Conservation (phyloP, 35 echinoderm and acorn worm genomes). For the Acanthaster planci region DNA sequence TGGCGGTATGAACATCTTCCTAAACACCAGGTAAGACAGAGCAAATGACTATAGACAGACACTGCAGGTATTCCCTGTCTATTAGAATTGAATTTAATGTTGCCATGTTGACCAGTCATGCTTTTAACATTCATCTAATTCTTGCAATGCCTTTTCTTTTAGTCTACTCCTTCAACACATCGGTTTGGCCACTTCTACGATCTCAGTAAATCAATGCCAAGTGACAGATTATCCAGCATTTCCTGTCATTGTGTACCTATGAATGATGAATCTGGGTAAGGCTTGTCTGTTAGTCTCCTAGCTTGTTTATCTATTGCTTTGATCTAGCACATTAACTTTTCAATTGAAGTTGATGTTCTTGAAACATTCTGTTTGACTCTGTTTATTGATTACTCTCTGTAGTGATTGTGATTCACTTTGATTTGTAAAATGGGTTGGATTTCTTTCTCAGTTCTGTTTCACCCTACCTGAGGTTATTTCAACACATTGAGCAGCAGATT, state of each 20-base stretch:
- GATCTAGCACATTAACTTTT: no score
- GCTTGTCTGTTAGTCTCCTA: not conserved
- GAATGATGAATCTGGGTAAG: not conserved
- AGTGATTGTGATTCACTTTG: slow-evolving; percentile 9
- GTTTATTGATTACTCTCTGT: not conserved
- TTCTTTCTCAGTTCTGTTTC: slow-evolving; percentile 33
- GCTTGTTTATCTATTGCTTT: not conserved
- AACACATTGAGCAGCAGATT: slow-evolving; percentile 49
- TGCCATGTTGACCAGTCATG: no score
- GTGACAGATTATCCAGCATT: slow-evolving; percentile 37
- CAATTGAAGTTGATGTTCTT: no score
- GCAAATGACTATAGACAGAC: no score
- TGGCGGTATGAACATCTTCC: slow-evolving; percentile 93
- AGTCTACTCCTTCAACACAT: slow-evolving; percentile 43
- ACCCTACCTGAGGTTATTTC: slow-evolving; percentile 61
- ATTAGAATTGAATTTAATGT: not conserved
- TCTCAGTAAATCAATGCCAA: slow-evolving; percentile 62
- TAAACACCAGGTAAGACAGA: slow-evolving; percentile 61
- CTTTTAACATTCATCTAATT: not conserved
- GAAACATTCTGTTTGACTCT: no score
- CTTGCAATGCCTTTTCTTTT: slow-evolving; percentile 24
- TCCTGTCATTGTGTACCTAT: slow-evolving; percentile 41
- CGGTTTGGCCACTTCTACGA: slow-evolving; percentile 90
- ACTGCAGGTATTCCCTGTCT: no score
- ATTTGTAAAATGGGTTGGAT: not conserved